phyloP scores from a whole-genome alignment of 2,797 vertebrate species.

The Melanotaenia boesemani region DNA sequence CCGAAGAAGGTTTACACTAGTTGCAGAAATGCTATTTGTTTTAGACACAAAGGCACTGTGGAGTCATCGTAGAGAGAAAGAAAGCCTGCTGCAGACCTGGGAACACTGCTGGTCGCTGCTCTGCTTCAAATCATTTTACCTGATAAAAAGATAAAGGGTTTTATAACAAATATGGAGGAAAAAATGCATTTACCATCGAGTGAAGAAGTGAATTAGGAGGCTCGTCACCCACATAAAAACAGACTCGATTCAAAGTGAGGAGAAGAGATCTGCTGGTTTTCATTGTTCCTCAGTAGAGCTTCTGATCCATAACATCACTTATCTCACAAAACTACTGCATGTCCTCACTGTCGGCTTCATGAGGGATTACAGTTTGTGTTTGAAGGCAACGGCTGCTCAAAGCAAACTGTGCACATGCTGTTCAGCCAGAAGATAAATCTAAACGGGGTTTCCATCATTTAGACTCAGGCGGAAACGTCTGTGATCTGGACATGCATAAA shows the following conservation, averaged over 20 bases:
- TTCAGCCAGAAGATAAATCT: neutral
- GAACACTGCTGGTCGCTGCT: neutral
- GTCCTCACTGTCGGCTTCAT: neutral
- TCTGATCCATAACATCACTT: neutral
- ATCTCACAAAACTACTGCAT: neutral
- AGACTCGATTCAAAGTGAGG: neutral
- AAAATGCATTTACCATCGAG: too few species aligned
- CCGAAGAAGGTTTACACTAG: neutral
- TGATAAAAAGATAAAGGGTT: too few species aligned
- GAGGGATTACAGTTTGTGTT: neutral
- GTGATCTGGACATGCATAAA: slow-evolving; percentile 30
- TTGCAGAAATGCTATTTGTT: neutral
- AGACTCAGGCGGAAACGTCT: neutral
- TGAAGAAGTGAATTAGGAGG: neutral
- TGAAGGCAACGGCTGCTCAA: neutral
- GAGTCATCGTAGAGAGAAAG: too few species aligned
- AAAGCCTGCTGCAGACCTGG: too few species aligned
- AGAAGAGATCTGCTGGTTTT: neutral
- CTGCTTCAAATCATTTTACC: neutral
- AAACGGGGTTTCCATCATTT: slow-evolving; percentile 19
- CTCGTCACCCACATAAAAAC: neutral
- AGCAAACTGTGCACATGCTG: neutral
- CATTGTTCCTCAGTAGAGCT: neutral
- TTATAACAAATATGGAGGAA: too few species aligned
- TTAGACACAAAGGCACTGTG: too few species aligned